Base-by-base conservation (phyloP, 1,140 invertebrate species). In the Papilio helenus region DNA sequence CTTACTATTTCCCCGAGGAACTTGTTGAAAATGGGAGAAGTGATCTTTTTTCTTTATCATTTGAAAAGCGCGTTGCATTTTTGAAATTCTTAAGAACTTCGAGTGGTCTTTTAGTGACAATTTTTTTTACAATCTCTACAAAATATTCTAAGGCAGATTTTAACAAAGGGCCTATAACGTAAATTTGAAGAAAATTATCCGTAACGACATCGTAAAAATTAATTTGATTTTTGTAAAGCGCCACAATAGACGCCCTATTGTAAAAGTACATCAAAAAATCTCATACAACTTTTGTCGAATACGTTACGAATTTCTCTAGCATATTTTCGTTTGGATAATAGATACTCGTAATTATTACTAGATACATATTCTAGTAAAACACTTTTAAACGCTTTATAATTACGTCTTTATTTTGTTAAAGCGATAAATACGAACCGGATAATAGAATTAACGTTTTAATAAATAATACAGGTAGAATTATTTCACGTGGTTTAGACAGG, bases 21-120 rank as follows among this genome's bases (percentile, higher is more conserved):
- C 72, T 74, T 74, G 72, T 74, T 74, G 72, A 74, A 74, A 74
- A 74, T 74, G 18, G 72, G 20, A 74, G 20, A 74, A 74, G 72
- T 49, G 20, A 74, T 74, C 72, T 51, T 74, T 74, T 74, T 74
- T 74, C n/a, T 26, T 74, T 74, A 74, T 74, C 42, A 74, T 74
- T 74, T 49, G 49, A 23, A 74, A 74, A 74, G 72, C 23, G 72
- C 72, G 44, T 26, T 74, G 72, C 23, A 65, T 14, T 65, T 65
- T 74, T 74, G 34, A 73, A 73, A 26, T 23, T 73, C 44, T 23
- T 23, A n/a, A n/a, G 26, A 2, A 44, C 3, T 49, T 74, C 16
- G 46, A 20, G 3, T 49, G 4, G 3, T 16, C 18, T 34, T 44
- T 44, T 42, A 46, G 39, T 34, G 9, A 7, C 0, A 46, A 49